Conservation (phyloP, 1,140 invertebrate genomes). For the Lysiphlebus fabarum region DNA sequence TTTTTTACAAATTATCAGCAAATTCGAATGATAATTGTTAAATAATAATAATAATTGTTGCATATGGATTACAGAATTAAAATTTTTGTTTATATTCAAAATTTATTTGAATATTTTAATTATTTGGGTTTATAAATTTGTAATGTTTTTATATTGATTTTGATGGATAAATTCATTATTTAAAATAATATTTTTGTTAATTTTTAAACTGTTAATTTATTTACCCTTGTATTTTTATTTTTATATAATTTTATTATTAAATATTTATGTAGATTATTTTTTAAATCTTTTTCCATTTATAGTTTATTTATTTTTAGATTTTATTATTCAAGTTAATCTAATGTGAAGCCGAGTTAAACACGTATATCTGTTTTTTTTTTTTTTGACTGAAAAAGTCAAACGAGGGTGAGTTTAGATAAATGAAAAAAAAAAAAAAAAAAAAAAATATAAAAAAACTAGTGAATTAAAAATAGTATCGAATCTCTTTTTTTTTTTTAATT, state of each 20-base stretch:
- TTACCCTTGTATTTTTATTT: too few species aligned
- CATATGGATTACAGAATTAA: conserved; percentile 23
- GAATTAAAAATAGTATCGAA: conserved; percentile 33
- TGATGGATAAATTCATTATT: too few species aligned
- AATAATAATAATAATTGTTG: conserved; percentile 14
- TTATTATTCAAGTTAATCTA: conserved; percentile 5
- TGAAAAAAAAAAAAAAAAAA: neutral
- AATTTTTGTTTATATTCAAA: neutral
- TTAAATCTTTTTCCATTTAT: too few species aligned
- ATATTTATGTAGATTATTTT: too few species aligned
- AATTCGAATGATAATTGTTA: conserved; percentile 18
- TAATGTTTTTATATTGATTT: too few species aligned
- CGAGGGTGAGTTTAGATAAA: neutral
- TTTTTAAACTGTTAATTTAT: too few species aligned
- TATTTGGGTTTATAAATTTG: too few species aligned
- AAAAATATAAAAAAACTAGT: neutral
- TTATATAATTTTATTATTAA: too few species aligned
- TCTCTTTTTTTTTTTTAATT: conserved; percentile 2
- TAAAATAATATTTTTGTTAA: too few species aligned
- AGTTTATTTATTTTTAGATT: neutral
- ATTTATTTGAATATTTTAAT: too few species aligned
- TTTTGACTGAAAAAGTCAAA: neutral
- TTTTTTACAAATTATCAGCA: neutral
- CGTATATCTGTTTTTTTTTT: neutral
- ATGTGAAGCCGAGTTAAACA: conserved; percentile 14